Conservation (phyloP, 1,140 invertebrate genomes). For the Pollicipes pollicipes region DNA sequence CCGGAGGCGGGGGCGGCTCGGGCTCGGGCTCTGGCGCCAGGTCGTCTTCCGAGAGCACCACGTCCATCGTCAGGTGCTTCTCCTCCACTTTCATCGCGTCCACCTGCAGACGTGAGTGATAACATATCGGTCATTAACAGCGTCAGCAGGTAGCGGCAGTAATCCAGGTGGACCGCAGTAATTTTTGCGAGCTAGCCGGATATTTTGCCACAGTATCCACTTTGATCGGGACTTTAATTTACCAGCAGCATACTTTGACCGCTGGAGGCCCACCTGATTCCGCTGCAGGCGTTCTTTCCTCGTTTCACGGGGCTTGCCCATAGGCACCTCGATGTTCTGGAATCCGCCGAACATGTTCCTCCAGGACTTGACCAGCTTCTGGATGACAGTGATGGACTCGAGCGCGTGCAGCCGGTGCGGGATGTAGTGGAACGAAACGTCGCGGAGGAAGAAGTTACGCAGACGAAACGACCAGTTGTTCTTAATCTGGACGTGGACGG, state of each 20-base stretch:
- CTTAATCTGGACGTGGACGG: background rate
- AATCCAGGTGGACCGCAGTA: too few species aligned
- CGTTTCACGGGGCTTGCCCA: background rate
- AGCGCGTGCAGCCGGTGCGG: slow-evolving; percentile 1
- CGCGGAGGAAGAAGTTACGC: background rate
- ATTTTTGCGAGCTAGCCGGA: too few species aligned
- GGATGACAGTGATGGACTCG: background rate
- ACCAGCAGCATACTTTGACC: too few species aligned
- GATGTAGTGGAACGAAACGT: background rate
- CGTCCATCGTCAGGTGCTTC: background rate
- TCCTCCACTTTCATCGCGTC: background rate
- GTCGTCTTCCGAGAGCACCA: background rate
- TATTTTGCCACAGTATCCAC: too few species aligned
- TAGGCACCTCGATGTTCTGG: background rate
- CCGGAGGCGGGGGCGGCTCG: too few species aligned
- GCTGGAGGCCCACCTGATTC: background rate
- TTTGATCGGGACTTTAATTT: too few species aligned
- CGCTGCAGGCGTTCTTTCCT: background rate
- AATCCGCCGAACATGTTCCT: background rate
- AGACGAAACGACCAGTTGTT: background rate
- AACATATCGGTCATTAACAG: too few species aligned
- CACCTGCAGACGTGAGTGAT: background rate
- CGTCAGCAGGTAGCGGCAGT: too few species aligned
- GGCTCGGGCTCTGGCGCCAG: too few species aligned
- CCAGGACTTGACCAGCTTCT: background rate